Evolutionary conservation across 1,140 invertebrate species (phyloP), one percentile per base, ranked within the genome.

Genomic region (Euwallacea fornicatus): DNA sequence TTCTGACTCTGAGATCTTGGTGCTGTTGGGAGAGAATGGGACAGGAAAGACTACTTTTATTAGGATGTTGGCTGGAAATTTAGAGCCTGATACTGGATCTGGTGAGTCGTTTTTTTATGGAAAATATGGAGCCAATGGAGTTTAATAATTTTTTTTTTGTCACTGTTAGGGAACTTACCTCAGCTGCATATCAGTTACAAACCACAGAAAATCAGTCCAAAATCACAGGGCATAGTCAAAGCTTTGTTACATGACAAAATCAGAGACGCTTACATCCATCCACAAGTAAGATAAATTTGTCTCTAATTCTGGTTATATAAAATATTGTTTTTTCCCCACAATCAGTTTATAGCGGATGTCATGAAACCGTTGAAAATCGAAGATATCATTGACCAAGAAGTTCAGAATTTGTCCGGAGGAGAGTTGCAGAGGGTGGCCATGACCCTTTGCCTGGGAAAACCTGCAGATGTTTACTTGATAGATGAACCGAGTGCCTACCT

Each of bases 1-100:
- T 81, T 98, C 97, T 21, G 98, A 99, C 84, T 99, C 98, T 4
- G 98, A 99, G 85, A 99, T 99, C 82, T 88, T 99, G 78, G 98
- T 99, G 11, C 85, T 99, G 80, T 85, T 99, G 60, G 98, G 98
- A 67, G 98, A 99, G 83, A 99, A 99, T 85, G 98, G 98, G 73
- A 99, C 98, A 56, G 98, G 98, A 55, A 99, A 99, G 84, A 99
- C 98, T 0, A 99, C 98, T 11, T 98, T 99, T 77, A 99, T 99
- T 79, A 87, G 96, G 79, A 96, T 99, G 93, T 85, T 99, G 74
- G 98, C 98, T 78, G 98, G 98, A 47, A 94, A 96, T 79, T 84
- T 99, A 74, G 86, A 92, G 76, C 92, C 97, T 10, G 97, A 99
- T 86, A 89, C 89, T 74, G 96, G 93, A 78, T 90, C 88, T 71